These are phyloP conservation scores for Bothrops jararaca DNA, from an alignment of 2,113 vertebrate species.

Conservation along the genomic window DNA sequence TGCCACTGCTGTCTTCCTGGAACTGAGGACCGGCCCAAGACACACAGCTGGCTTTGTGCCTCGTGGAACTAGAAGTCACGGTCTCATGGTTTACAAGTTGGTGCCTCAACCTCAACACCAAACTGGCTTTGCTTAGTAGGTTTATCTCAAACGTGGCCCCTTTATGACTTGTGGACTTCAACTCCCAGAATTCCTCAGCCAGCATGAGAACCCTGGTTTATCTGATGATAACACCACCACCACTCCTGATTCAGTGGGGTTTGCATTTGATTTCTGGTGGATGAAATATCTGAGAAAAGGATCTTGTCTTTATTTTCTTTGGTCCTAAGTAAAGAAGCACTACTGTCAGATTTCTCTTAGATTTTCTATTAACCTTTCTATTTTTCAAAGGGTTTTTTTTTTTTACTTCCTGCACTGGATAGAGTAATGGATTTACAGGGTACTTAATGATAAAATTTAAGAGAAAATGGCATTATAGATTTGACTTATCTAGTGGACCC, in stretches of 20 bases:
- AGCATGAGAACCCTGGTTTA: background rate
- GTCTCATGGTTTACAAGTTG: background rate
- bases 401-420: constrained; percentile 20
- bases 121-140: background rate
- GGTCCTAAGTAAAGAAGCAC: background rate
- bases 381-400: background rate
- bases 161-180: too few species aligned
- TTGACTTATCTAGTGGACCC: background rate
- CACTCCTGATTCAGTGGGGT: background rate
- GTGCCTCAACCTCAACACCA: background rate
- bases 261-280: background rate
- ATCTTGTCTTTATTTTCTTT: background rate
- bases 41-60: background rate
- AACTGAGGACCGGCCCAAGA: background rate
- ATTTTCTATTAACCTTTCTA: background rate
- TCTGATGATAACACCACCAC: background rate
- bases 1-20: background rate
- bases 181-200: too few species aligned
- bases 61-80: background rate
- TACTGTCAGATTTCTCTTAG: background rate
- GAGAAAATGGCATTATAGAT: background rate
- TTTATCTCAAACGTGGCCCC: too few species aligned
- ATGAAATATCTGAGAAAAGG: background rate
- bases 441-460: background rate
- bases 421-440: background rate